phyloP scores from a whole-genome alignment of 23 tunicate species.

The Trididemnum miniatum region DNA sequence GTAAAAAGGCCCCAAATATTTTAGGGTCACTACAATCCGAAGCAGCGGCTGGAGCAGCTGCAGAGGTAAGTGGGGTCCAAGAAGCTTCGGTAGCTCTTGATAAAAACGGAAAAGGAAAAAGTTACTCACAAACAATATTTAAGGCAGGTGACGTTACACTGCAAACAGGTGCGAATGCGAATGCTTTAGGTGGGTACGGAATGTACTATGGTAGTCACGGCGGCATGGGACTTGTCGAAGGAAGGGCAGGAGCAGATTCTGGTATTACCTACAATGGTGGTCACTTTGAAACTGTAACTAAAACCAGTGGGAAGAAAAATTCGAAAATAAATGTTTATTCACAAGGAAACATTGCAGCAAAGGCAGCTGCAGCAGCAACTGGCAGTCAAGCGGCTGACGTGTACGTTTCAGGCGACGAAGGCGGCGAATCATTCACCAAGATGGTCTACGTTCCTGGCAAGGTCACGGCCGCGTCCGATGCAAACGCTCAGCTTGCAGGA shows the following conservation, averaged over 20 bases:
- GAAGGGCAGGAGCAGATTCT: constrained; percentile 11
- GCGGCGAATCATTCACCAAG: constrained; percentile 1
- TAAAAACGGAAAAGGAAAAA: constrained; percentile 12
- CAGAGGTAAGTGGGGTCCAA: constrained; percentile 18
- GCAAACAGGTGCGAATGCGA: constrained; percentile 16
- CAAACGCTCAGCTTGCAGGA: not conserved
- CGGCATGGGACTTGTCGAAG: constrained; percentile 7
- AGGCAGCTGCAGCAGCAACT: constrained; percentile 6
- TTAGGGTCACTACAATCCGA: not conserved
- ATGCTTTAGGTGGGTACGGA: not conserved
- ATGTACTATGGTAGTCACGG: not conserved
- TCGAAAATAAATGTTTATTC: not conserved
- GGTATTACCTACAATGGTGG: constrained; percentile 13
- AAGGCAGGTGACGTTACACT: constrained; percentile 1
- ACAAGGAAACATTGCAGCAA: not conserved
- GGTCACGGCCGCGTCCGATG: not conserved
- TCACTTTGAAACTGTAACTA: not conserved
- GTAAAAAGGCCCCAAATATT: not conserved
- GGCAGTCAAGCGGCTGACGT: constrained; percentile 12
- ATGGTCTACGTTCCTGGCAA: not conserved
- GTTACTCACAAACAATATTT: constrained; percentile 11
- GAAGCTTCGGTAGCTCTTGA: constrained; percentile 2
- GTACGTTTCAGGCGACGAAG: not conserved
- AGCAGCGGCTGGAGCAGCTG: constrained; percentile 16
- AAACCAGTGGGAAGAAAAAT: not conserved